These are phyloP conservation scores for Hyperoodon ampullatus DNA, from an alignment of 2,113 vertebrate species.

Conservation along the genomic window DNA sequence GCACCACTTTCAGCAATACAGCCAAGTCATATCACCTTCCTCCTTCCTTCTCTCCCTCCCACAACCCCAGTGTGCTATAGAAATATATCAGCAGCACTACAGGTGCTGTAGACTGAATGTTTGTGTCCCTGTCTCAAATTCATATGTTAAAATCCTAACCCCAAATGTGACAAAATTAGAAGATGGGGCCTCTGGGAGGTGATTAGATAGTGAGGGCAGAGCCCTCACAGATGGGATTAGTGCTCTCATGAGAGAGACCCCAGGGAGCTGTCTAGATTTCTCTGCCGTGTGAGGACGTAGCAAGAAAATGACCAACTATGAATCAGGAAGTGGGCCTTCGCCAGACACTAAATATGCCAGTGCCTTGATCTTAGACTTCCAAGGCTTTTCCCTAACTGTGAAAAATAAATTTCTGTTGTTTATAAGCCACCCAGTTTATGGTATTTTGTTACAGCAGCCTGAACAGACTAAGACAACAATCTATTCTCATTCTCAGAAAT, in stretches of 20 bases:
- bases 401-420: slow-evolving; percentile 4
- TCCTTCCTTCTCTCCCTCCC: background rate
- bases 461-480: background rate
- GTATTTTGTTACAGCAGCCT: background rate
- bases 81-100: background rate
- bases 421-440: background rate
- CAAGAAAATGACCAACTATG: background rate
- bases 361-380: background rate
- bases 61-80: background rate
- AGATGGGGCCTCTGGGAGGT: background rate
- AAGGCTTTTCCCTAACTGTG: background rate
- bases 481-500: slow-evolving; percentile 3
- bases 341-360: background rate
- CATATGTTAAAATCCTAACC: background rate
- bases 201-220: background rate
- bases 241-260: background rate
- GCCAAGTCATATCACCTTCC: background rate
- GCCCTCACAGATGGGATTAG: background rate
- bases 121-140: background rate
- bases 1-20: background rate
- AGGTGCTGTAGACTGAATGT: background rate
- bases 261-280: background rate
- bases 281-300: background rate
- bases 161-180: background rate
- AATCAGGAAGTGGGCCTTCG: background rate